A percentile compares a stretch with the other conserved stretches of the same genome.
Conservation (phyloP, 2,888 invertebrate species). For the Eupithecia exiguata region DNA sequence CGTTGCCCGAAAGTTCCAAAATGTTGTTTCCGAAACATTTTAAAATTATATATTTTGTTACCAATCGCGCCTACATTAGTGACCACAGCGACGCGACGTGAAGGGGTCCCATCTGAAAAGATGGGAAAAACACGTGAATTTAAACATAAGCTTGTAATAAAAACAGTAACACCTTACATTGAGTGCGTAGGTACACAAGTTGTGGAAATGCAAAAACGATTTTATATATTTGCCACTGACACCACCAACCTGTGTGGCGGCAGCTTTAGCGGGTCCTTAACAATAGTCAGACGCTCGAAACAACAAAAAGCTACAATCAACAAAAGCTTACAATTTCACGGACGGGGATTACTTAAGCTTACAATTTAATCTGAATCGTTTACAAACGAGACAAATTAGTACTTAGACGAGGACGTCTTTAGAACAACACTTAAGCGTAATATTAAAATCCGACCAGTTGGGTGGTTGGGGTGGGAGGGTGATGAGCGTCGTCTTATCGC, state of each 20-base stretch:
- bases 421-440: slow-evolving; percentile 79
- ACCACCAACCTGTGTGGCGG: neutral
- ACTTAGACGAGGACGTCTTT: slow-evolving; percentile 75
- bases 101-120: neutral
- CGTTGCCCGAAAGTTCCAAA: too few relatives aligned
- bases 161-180: neutral
- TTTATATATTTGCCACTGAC: neutral
- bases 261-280: neutral
- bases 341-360: slow-evolving; percentile 45
- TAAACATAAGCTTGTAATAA: neutral
- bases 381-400: slow-evolving; percentile 78
- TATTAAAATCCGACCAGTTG: slow-evolving; percentile 82
- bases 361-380: slow-evolving; percentile 57
- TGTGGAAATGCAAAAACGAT: neutral
- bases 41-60: too few relatives aligned
- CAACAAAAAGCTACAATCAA: neutral
- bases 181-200: neutral
- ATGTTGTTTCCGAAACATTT: too few relatives aligned
- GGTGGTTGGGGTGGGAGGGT: slow-evolving; percentile 49
- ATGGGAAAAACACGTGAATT: neutral
- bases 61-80: neutral
- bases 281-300: neutral
- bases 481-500: slow-evolving; percentile 67
- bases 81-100: neutral
- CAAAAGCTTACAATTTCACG: slow-evolving; percentile 1